Percentiles rank a stretch among this genome's conserved stretches.
These are phyloP conservation scores for Pachyuromys duprasi DNA, from an alignment of 2,797 vertebrate genomes.

Conservation along the genomic window DNA sequence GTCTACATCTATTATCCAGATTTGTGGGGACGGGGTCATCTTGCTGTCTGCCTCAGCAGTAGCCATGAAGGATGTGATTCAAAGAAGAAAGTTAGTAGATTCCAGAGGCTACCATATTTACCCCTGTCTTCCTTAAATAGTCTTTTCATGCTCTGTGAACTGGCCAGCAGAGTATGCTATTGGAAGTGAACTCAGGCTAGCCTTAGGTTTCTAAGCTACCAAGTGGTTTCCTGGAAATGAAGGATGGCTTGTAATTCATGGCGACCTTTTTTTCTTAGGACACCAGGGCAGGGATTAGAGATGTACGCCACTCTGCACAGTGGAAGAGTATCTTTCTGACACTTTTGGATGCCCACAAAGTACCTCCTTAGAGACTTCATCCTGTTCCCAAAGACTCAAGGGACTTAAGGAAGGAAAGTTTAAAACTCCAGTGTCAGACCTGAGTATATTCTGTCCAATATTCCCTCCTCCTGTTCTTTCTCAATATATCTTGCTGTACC, in stretches of 20 bases:
- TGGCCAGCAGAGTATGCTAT: accelerated
- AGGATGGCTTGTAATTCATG: neutral
- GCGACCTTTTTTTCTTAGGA: neutral
- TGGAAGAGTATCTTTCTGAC: neutral
- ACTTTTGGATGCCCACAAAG: neutral
- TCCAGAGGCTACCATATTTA: neutral
- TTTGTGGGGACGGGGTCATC: accelerated
- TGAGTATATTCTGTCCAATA: neutral
- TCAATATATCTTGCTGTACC: neutral
- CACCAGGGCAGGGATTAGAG: neutral
- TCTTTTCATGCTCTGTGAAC: neutral
- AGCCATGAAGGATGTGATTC: neutral
- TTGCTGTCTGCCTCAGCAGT: neutral
- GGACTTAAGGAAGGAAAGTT: neutral
- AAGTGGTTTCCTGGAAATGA: neutral
- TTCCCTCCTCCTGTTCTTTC: neutral
- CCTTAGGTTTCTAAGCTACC: neutral
- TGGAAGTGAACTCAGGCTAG: neutral
- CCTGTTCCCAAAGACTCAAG: neutral
- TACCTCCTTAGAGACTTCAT: neutral
- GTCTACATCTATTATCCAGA: neutral
- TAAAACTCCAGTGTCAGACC: neutral
- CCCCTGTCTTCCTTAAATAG: neutral
- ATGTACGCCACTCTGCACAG: neutral
- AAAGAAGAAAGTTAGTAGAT: neutral